Percentiles rank a stretch among this genome's conserved stretches.
Conservation (phyloP, 2,797 vertebrate genomes). For the Sebastes vulpes region DNA sequence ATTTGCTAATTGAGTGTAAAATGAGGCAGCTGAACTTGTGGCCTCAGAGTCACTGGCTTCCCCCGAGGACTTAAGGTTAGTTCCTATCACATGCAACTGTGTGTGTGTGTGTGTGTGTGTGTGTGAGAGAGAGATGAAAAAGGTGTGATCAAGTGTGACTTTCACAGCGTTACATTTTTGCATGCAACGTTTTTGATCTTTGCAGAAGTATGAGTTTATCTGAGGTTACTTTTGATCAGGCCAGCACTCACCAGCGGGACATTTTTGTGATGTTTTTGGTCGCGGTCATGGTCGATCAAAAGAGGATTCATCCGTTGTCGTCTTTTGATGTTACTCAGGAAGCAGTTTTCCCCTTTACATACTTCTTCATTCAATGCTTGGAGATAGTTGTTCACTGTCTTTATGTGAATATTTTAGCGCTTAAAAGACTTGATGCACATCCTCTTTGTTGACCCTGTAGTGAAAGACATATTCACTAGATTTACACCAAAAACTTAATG, state of each 20-base stretch:
- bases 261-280: constrained; percentile 15
- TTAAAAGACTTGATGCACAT: not conserved
- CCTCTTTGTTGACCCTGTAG: not conserved
- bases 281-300: not conserved
- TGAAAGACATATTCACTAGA: no score
- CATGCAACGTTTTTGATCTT: constrained; percentile 16
- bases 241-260: not conserved
- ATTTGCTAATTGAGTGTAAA: constrained; percentile 63
- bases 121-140: not conserved
- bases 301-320: not conserved
- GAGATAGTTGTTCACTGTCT: not conserved
- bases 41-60: constrained; percentile 17
- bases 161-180: not conserved
- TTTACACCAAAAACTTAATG: no score
- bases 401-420: not conserved
- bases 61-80: not conserved
- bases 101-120: not conserved
- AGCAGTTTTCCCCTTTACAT: not conserved
- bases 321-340: constrained; percentile 5
- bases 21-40: constrained; percentile 44
- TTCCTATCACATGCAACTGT: not conserved
- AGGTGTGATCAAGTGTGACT: not conserved
- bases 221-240: constrained; percentile 19
- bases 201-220: not conserved
- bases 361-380: not conserved